Evolutionary conservation across 2,113 vertebrate species (phyloP), one percentile per base, ranked within the genome.

Genomic region (Gymnorhina tibicen): DNA sequence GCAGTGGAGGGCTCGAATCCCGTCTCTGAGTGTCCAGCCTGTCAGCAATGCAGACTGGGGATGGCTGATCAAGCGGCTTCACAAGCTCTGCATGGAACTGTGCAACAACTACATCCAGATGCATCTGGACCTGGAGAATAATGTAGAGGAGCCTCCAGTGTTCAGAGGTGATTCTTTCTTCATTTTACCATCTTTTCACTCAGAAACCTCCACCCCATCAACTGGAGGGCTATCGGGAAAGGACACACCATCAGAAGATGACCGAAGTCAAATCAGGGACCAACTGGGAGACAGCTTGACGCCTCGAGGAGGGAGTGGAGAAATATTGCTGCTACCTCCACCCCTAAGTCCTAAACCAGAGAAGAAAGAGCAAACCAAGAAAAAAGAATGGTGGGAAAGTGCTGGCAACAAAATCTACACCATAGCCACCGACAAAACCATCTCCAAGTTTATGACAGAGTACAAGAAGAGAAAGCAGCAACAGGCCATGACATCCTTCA

Each of bases 311-410:
- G 96, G 97, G 4, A 96, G 83, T 21, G 96, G 96, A 73, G 98
- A 98, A 41, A 33, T 82, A n/a, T 85, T 98, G 63, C 91, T 98
- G 50, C 96, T 98, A 13, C 98, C 98, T 6, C 96, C 96, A 33
- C 94, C 96, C 35, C 32, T 95, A 49, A 98, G 98, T 87, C 98
- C 98, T 89, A 98, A 91, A 72, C 91, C 13, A 94, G 98, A 98
- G 77, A 98, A 91, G 97, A 97, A 98, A 97, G 97, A 98, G 59
- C 96, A 97, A 4, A 85, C 97, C 10, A 97, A 98, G 60, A 99
- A 98, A 90, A 99, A 99, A 82, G 99, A 99, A 86, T 99, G 99
- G 99, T 99, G 99, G 99, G 99, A 99, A 89, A 99, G 93, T 8
- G 99, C 99, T 3, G 98, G 99, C 3, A 99, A 99, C 98, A 99